Base-by-base conservation (phyloP, 2,888 invertebrate genomes). In the Lysandra coridon region DNA sequence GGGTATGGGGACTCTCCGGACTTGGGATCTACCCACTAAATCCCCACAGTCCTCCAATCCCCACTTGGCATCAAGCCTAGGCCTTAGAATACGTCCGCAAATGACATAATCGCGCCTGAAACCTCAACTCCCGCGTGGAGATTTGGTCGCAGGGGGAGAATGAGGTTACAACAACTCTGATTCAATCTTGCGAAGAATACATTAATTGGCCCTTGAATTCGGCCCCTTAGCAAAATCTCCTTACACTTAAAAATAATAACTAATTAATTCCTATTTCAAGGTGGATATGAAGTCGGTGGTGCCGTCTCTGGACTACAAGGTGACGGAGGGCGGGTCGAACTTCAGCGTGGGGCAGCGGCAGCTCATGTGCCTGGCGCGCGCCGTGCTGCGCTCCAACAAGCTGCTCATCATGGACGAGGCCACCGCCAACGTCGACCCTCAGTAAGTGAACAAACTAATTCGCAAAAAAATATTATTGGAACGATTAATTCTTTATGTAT, bases 301-400 rank as follows among this genome's bases (percentile, higher is more conserved):
- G 0, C 90, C 95, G 5, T 95, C 96, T 12, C 88, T 98, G 78
- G 96, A 97, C 82, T 96, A 95, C 81, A 95, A 95, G 86, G 97
- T 97, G 83, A 96, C 95, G 79, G 97, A 97, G 92, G 96, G 97
- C 23, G 97, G 97, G 0, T 90, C 96, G 4, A 97, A 98, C 88
- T 97, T 98, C 87, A 98, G 98, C 81, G 98, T 98, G 14, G 99
- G 99, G 0, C 98, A 99, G 88, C 95, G 98, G 40, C 99, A 99
- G 88, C 90, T 99, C 79, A 96, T 99, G 83, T 99, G 98, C 87
- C 92, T 99, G 81, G 98, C 98, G 0, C 95, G 99, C 80, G 98
- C 98, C 6, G 96, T 99, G 84, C 94, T 99, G 7, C 95, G 97
- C 79, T 97, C 97, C 83, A 98, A 98, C 89, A 97, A 96, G 86